Evolutionary conservation across 2,797 vertebrate genomes (phyloP), one percentile per base, ranked within the genome.

Genomic region (Enteromius thamalakanensis): DNA sequence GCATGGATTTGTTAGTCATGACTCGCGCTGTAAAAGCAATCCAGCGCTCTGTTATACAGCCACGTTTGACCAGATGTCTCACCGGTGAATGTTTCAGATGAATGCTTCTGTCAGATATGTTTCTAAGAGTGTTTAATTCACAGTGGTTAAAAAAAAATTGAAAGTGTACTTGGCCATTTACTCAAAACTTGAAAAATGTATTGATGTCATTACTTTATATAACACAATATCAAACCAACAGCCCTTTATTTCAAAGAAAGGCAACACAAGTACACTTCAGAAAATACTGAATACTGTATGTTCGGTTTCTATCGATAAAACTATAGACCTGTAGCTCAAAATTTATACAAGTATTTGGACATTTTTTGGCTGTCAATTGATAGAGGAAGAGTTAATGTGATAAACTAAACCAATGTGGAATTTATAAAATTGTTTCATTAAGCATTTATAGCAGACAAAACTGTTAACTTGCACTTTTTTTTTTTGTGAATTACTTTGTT

Each of bases 1-100:
- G 19, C 37, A 76, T 32, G 7, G 71, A 82, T 76, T 76, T 76
- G 19, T 69, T 82, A 76, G 81, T 82, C 62, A 68, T 68, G 62
- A 76, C 49, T 65, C 29, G 8, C 5, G 3, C 45, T 51, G 60
- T 79, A 79, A 79, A 51, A 67, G 62, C 62, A 68, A 53, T 23
- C 37, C 62, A 51, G 12, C 26, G 1, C 23, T 53, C 19, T 51
- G 42, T 64, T 77, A 62, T 64, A 11, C 37, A 42, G 45, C 9
- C 77, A 53, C 14, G 45, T 32, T 79, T 79, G 45, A 17, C 21
- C 64, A 79, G 17, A 53, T 23, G 62, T 53, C 23, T 47, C 23
- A 64, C 40, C 29, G 23, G 15, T 21, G 40, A 77, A 32, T 32
- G 45, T 40, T 79, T 79, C 62, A 53, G 21, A 34, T 37, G 19